Percentiles rank a stretch among this genome's conserved stretches.
These are phyloP conservation scores for Hydrozoanthus gracilis DNA, from an alignment of 92 coral and sea anemone species.

Conservation along the genomic window DNA sequence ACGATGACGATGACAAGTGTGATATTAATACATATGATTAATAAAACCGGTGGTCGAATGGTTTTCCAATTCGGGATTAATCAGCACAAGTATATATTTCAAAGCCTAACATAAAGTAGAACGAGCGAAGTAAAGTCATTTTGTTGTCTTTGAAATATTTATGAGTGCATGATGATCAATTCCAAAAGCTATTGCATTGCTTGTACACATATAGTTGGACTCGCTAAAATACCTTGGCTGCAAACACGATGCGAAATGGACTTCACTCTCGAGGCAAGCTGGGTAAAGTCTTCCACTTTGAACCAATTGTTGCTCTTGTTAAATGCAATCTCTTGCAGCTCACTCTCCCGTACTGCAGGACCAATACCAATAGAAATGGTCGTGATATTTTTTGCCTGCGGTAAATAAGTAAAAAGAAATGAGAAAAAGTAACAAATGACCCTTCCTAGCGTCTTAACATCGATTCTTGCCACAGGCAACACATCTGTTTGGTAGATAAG, in stretches of 20 bases:
- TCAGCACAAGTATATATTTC: no score
- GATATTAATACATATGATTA: no score
- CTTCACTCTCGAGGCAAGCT: constrained; percentile 56
- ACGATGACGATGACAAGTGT: no score
- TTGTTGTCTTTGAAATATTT: no score
- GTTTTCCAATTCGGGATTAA: no score
- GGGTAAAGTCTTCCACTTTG: constrained; percentile 59
- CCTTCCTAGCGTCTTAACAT: neutral
- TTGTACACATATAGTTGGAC: no score
- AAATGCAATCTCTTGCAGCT: constrained; percentile 68
- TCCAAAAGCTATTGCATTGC: neutral
- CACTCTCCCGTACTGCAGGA: constrained; percentile 61
- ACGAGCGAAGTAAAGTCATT: no score
- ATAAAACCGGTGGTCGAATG: no score
- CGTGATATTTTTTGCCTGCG: constrained; percentile 73
- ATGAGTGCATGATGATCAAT: neutral
- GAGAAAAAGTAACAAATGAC: neutral
- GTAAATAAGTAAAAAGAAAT: neutral
- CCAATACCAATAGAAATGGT: constrained; percentile 76
- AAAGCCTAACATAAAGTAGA: no score
- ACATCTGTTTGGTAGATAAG: no score
- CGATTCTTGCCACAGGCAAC: neutral
- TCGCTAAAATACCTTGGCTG: constrained; percentile 68
- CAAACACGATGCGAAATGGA: constrained; percentile 69
- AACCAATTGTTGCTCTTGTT: constrained; percentile 59